A percentile compares a stretch with the other conserved stretches of the same genome.
These are phyloP conservation scores for Sesia apiformis DNA, from an alignment of 2,888 invertebrate genomes.

Conservation along the genomic window DNA sequence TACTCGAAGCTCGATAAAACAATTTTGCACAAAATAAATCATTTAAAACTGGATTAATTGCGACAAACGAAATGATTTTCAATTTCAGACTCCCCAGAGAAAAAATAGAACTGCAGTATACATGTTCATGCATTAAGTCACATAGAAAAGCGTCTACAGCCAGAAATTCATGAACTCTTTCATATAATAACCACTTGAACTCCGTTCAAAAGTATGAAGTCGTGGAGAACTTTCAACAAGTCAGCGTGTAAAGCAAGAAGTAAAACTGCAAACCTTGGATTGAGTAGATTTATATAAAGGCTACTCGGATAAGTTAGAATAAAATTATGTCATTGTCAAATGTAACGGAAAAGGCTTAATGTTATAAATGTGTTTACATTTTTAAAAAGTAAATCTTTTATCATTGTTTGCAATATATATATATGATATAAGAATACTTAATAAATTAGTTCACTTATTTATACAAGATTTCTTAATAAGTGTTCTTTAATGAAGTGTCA, in stretches of 20 bases:
- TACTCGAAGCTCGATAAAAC: conserved; percentile 40
- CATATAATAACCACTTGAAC: conserved; percentile 42
- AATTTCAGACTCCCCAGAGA: conserved; percentile 22
- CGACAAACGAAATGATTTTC: conserved; percentile 27
- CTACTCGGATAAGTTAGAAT: too few species aligned
- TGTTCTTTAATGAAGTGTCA: too few species aligned
- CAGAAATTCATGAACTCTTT: conserved; percentile 40
- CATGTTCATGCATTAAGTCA: conserved; percentile 25
- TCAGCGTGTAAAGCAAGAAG: conserved; percentile 38
- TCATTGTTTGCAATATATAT: too few species aligned
- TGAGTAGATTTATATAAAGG: too few species aligned
- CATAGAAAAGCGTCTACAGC: conserved; percentile 24
- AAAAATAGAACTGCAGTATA: conserved; percentile 11
- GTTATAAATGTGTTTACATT: too few species aligned
- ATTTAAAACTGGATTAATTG: conserved; percentile 31
- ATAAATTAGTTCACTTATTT: too few species aligned
- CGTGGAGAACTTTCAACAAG: conserved; percentile 38
- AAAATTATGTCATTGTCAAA: too few species aligned
- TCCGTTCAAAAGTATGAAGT: conserved; percentile 33
- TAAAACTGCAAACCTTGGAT: too few species aligned
- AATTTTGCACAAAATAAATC: conserved; percentile 43
- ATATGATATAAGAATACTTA: too few species aligned
- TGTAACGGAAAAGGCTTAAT: too few species aligned
- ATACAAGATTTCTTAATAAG: too few species aligned
- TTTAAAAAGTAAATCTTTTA: too few species aligned